A percentile compares a stretch with the other conserved stretches of the same genome.
Conservation (phyloP, 2,888 invertebrate genomes). For the Lasioglossum calceatum region DNA sequence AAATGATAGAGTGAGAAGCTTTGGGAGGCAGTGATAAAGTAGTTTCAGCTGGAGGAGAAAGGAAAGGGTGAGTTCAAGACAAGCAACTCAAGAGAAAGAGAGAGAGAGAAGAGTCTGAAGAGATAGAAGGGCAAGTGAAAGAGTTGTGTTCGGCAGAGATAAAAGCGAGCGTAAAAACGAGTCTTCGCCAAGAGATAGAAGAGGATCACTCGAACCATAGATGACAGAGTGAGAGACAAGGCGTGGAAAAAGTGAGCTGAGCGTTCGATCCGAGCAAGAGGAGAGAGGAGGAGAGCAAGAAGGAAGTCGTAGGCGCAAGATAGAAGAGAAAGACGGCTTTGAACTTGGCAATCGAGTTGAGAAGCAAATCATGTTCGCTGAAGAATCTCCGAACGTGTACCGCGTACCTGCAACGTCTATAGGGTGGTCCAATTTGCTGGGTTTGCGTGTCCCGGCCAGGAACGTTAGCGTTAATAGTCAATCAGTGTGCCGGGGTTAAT, state of each 20-base stretch:
- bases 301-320: slow-evolving; percentile 8
- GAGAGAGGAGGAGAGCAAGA: neutral
- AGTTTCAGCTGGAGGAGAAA: neutral
- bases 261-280: neutral
- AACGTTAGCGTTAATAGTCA: slow-evolving; percentile 38
- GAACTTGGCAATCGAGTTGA: slow-evolving; percentile 68
- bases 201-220: neutral
- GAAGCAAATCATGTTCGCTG: slow-evolving; percentile 68
- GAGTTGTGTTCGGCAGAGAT: neutral
- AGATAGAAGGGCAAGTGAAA: neutral
- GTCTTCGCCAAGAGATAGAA: neutral
- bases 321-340: slow-evolving; percentile 52
- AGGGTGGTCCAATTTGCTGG: slow-evolving; percentile 60
- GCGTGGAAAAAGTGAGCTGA: neutral
- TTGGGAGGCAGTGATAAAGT: neutral
- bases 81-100: neutral
- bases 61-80: neutral
- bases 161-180: neutral
- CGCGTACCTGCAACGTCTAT: slow-evolving; percentile 47
- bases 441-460: slow-evolving; percentile 10
- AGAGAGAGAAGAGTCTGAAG: too few relatives aligned
- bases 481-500: slow-evolving; percentile 30
- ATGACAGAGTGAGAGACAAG: neutral
- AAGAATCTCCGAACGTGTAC: slow-evolving; percentile 60
- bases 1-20: neutral